Conservation (phyloP, 2,113 vertebrate genomes). For the Tauraco erythrolophus region DNA sequence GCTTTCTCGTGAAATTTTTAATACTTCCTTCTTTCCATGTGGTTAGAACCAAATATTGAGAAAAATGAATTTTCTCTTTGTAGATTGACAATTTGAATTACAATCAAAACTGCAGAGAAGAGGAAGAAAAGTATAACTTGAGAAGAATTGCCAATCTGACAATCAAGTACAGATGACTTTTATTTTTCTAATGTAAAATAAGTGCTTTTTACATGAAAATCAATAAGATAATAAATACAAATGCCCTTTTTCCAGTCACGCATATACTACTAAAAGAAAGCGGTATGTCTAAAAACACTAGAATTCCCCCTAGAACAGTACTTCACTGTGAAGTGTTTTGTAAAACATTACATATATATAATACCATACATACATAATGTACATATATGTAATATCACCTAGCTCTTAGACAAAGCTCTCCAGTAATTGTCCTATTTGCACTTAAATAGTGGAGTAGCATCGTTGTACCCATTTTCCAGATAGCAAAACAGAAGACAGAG, state of each 20-base stretch:
- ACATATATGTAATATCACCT: background rate
- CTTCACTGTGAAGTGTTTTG: background rate
- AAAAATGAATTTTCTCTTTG: background rate
- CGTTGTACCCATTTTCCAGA: background rate
- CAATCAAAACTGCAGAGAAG: background rate
- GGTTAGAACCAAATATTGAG: background rate
- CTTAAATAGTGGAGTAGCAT: background rate
- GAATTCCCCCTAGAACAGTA: background rate
- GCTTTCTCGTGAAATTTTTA: background rate
- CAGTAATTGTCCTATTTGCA: background rate
- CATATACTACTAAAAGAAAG: background rate
- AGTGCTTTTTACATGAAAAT: background rate
- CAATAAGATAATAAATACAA: background rate
- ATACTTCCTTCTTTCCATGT: background rate
- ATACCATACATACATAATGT: background rate
- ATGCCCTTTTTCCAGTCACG: background rate
- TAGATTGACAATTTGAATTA: background rate
- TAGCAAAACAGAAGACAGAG: fast-evolving
- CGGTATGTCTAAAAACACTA: background rate
- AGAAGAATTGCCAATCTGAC: background rate
- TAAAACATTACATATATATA: background rate
- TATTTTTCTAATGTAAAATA: background rate
- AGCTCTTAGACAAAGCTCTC: background rate
- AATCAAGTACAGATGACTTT: background rate
- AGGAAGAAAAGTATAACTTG: background rate